These are phyloP conservation scores for Chaetodon trifasciatus DNA, from an alignment of 2,797 vertebrate species.

Conservation along the genomic window DNA sequence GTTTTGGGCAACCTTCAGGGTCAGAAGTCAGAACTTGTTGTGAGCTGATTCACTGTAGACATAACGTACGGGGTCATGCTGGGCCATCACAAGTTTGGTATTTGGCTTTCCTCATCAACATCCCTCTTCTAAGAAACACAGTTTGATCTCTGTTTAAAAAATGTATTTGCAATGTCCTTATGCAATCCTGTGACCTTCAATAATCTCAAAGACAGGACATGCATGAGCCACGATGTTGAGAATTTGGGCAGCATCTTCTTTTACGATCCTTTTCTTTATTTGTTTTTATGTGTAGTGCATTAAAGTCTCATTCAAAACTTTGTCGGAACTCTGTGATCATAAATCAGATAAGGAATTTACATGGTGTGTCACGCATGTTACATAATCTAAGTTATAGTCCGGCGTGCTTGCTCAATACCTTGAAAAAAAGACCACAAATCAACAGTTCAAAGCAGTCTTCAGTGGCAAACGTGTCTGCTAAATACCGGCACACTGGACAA, in stretches of 20 bases:
- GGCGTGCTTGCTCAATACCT: conserved; percentile 48
- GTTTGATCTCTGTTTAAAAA: conserved; percentile 24
- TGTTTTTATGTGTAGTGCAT: conserved; percentile 36
- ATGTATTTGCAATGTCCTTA: conserved; percentile 30
- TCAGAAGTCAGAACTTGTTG: conserved; percentile 52
- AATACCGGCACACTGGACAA: conserved; percentile 48
- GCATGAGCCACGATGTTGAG: neutral
- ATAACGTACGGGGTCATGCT: conserved; percentile 26
- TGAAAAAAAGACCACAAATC: conserved; percentile 73
- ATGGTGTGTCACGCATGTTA: conserved; percentile 55
- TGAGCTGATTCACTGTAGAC: conserved; percentile 34
- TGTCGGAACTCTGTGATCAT: conserved; percentile 55
- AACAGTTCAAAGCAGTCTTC: conserved; percentile 74
- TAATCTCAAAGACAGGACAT: neutral
- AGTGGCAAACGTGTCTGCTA: conserved; percentile 35
- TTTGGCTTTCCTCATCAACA: conserved; percentile 30
- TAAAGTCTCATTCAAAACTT: conserved; percentile 56
- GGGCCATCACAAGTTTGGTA: conserved; percentile 35
- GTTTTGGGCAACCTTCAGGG: conserved; percentile 30
- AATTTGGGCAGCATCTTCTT: conserved; percentile 16
- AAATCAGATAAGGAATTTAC: conserved; percentile 67
- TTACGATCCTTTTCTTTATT: conserved; percentile 35
- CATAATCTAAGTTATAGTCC: conserved; percentile 76
- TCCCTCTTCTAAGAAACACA: conserved; percentile 41
- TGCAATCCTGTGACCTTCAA: conserved; percentile 11